Evolutionary conservation across 1,140 invertebrate genomes (phyloP), one percentile per base, ranked within the genome.

Genomic region (Drosophila ambigua): DNA sequence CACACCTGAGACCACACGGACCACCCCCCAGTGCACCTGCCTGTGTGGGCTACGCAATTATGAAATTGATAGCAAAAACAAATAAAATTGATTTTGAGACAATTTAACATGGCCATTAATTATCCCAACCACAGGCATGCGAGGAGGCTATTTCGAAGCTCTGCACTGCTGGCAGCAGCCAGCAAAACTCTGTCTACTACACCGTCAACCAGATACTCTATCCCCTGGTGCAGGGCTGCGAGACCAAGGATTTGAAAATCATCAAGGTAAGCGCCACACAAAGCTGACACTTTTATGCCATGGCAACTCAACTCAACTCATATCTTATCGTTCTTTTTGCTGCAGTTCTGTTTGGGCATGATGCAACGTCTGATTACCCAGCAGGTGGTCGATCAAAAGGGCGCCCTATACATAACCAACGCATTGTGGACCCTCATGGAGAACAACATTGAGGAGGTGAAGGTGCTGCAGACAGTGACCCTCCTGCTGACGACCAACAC

Each of bases 151-250:
- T 99, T 79, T 94, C 96, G 63, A 99, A 98, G 92, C 92, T 99
- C 44, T 94, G 97, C 72, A 95, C 96, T 81, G 96, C 97, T 31
- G 94, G 95, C 31, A 94, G 95, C 79, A 96, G 96, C 90, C 94
- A 96, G 65, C 95, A 96, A 88, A 95, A 95, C 72, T 94, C 96
- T 49, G 93, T 98, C 53, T 95, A 96, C 92, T 97, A 97, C 93
- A 95, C 96, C 43, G 95, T 96, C n/a, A 97, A 97, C 92, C 96
- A 99, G 93, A 97, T 99, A 79, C 93, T 99, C 20, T 98, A 98
- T 93, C 98, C 98, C n/a, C 94, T 99, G 78, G 97, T 99, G 52
- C 96, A 99, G 93, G 98, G 98, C 88, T 99, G 98, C 94, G 98
- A 99, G 91, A 98, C 98, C 20, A 99, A 98, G 94, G 98, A 98